Percentiles rank a stretch among this genome's conserved stretches.
These are phyloP conservation scores for Sphenodon punctatus DNA, from an alignment of 2,797 vertebrate species.

Conservation along the genomic window DNA sequence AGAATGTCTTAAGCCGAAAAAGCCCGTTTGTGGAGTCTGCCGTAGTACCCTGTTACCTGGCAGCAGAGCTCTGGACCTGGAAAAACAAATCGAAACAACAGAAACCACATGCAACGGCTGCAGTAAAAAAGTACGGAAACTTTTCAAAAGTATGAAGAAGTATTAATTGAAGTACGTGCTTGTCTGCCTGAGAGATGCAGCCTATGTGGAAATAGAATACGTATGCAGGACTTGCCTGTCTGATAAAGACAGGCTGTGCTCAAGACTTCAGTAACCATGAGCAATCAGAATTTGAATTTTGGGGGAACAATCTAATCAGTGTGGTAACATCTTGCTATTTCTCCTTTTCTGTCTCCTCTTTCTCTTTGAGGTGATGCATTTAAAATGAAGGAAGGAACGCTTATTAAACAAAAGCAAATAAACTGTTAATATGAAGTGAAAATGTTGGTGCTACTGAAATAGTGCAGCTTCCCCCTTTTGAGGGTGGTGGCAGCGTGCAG, in stretches of 20 bases:
- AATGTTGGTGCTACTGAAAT: neutral
- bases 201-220: neutral
- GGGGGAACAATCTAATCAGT: neutral
- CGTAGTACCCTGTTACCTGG: slow-evolving; percentile 83
- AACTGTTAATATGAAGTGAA: neutral
- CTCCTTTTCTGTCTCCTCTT: neutral
- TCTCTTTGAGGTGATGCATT: neutral
- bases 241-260: too few relatives aligned
- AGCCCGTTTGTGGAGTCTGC: slow-evolving; percentile 94
- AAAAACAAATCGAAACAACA: slow-evolving; percentile 86
- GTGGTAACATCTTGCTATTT: neutral
- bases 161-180: neutral
- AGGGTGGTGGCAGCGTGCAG: too few relatives aligned
- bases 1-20: slow-evolving; percentile 93
- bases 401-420: neutral
- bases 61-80: slow-evolving; percentile 84
- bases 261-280: too few relatives aligned
- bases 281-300: neutral
- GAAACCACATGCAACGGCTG: slow-evolving; percentile 93
- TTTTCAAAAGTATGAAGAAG: neutral
- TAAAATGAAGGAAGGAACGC: neutral
- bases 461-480: too few relatives aligned
- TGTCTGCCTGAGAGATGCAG: accelerated
- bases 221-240: neutral
- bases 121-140: slow-evolving; percentile 82